Evolutionary conservation across 2,888 invertebrate species (phyloP), one percentile per base, ranked within the genome.

Genomic region (Eilema sororculum): DNA sequence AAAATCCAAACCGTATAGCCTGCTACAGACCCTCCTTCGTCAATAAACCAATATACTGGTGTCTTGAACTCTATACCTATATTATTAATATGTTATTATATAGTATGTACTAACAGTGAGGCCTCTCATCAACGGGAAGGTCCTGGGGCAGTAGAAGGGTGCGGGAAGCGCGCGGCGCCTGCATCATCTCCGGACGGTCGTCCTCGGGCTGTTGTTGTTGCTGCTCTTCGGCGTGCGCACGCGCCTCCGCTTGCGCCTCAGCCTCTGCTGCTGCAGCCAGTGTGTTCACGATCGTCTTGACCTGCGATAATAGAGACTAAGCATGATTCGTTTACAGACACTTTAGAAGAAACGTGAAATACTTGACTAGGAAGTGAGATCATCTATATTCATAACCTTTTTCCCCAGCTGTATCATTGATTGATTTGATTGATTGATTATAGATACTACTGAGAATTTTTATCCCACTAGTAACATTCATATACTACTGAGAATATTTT

Each of bases 61-160:
- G 20, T 22, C 0, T 58, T 8, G 24, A 2, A 8, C 6, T 57
- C 24, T 10, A 33, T 33, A 37, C 37, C 12, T 37, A 37, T 2
- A 12, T 41, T 41, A 41, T 41, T 41, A 41, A 41, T 16, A 37
- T 13, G 13, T 25, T 0, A 8, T 10, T 10, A 28, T 0, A 25
- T 30, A 58, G 2, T 9, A 13, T 57, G 3, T 85, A 96, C 97
- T 96, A 90, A 98, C 98, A 97, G 86, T 98, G 98, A 75, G 97
- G 97, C 91, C 97, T 97, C 88, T 96, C 96, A 77, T 96, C 96
- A 67, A 95, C 73, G 30, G 79, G 95, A 85, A 95, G 92, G 37
- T 96, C 95, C 85, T 96, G 95, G 68, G 96, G 96, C 90, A 95
- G 93, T 88, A 96, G 93, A 90, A 95, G 93, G 72, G 92, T 96